phyloP scores from a whole-genome alignment of 2,888 invertebrate genomes.

The Allygus modestus region DNA sequence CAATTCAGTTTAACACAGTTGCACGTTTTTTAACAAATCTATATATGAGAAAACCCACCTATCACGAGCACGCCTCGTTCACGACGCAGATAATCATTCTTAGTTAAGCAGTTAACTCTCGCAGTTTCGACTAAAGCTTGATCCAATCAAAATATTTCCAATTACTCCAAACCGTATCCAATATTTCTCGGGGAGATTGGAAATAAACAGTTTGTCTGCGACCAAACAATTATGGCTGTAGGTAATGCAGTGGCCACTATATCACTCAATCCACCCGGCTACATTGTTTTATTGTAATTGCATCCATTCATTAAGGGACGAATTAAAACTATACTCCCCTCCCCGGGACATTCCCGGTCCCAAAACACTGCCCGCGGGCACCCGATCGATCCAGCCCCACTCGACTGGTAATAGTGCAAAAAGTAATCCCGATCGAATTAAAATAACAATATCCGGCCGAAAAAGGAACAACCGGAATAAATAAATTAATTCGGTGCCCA shows the following conservation, averaged over 20 bases:
- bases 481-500: conserved; percentile 37
- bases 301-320: conserved; percentile 57
- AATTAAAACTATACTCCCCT: conserved; percentile 58
- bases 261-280: conserved; percentile 54
- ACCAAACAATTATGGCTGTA: conserved; percentile 51
- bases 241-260: conserved; percentile 50
- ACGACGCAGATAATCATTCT: too few relatives aligned
- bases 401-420: conserved; percentile 30
- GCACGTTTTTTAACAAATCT: too few relatives aligned
- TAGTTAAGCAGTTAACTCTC: too few relatives aligned
- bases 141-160: conserved; percentile 43
- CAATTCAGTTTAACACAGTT: too few relatives aligned
- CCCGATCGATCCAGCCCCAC: conserved; percentile 25
- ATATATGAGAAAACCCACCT: too few relatives aligned
- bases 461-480: conserved; percentile 50
- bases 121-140: background rate
- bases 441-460: conserved; percentile 41
- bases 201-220: conserved; percentile 43
- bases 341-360: background rate
- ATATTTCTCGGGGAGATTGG: conserved; percentile 45
- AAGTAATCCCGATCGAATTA: conserved; percentile 27
- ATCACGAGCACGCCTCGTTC: too few relatives aligned
- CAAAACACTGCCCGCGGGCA: background rate
- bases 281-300: conserved; percentile 60
- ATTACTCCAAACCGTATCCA: conserved; percentile 41